Base-by-base conservation (phyloP, 92 coral and sea anemone species). In the Epizoanthus scotinus region DNA sequence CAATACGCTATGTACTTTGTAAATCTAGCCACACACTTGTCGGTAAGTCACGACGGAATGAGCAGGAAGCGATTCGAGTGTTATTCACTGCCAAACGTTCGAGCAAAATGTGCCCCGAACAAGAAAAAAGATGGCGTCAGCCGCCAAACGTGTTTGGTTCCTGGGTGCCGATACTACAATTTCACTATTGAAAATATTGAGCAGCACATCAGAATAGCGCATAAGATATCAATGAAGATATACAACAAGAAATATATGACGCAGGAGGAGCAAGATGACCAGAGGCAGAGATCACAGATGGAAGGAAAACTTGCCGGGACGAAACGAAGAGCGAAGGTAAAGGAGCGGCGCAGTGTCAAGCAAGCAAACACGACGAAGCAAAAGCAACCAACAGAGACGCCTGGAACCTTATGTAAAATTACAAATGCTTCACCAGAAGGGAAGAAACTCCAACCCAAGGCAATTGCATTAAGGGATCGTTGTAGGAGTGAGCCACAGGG, bases 181-280 rank as follows among this genome's bases (percentile, higher is more conserved):
- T 64, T 64, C 27, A 44, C 70, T 9, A 29, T 64, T 12, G 8
- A 64, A 64, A 22, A 31, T 22, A 64, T 64, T n/a, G 70, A 64
- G n/a, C 24, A 64, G 22, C 70, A 64, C 40, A 44, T 64, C 17
- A 64, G 29, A 64, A 7, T 29, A 64, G 70, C 70, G n/a, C 70
- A 64, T 22, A 64, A 64, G 36, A 29, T 64, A 1, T 29, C 70
- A 34, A 64, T 64, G 40, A 64, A 64, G 70, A 44, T 27, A 6
- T 64, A 64, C 70, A 64, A 13, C 70, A 64, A 64, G 70, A 64
- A 64, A 12, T 64, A 64, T 20, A n/a, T 27, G 44, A 64, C 70
- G 70, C 17, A 29, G 20, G 17, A 64, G n/a, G 21, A 64, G 36
- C 20, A 64, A 25, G 44, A 29, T 17, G 70, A 38, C 70, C 31